These are phyloP conservation scores for Simalia tracyae DNA, from an alignment of 2,797 vertebrate species.

Conservation along the genomic window DNA sequence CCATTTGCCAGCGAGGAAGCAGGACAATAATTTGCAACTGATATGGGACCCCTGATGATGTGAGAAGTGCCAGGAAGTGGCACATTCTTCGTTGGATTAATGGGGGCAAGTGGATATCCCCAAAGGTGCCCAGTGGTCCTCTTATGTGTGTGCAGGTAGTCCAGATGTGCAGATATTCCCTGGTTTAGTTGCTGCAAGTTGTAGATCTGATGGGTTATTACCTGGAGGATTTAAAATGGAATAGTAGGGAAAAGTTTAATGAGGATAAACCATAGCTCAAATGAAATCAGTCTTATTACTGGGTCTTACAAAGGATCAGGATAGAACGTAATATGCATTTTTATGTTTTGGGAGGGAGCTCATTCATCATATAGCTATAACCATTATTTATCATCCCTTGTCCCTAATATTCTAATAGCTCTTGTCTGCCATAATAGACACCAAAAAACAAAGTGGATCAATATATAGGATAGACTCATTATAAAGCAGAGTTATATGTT, in stretches of 20 bases:
- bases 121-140: neutral
- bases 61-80: neutral
- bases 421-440: neutral
- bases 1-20: neutral
- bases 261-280: neutral
- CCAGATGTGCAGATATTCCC: neutral
- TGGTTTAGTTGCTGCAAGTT: neutral
- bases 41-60: neutral
- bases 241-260: neutral
- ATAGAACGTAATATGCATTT: neutral
- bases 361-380: neutral
- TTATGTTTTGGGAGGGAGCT: neutral
- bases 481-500: accelerated
- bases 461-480: neutral
- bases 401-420: neutral
- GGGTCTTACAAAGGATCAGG: neutral
- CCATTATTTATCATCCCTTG: neutral
- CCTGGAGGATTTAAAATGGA: neutral
- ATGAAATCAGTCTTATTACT: neutral
- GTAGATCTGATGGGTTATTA: neutral
- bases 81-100: neutral
- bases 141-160: neutral
- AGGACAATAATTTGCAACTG: neutral
- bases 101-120: neutral
- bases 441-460: neutral